These are phyloP conservation scores for Myotis planiceps DNA, from an alignment of 2,797 vertebrate genomes.

Conservation along the genomic window DNA sequence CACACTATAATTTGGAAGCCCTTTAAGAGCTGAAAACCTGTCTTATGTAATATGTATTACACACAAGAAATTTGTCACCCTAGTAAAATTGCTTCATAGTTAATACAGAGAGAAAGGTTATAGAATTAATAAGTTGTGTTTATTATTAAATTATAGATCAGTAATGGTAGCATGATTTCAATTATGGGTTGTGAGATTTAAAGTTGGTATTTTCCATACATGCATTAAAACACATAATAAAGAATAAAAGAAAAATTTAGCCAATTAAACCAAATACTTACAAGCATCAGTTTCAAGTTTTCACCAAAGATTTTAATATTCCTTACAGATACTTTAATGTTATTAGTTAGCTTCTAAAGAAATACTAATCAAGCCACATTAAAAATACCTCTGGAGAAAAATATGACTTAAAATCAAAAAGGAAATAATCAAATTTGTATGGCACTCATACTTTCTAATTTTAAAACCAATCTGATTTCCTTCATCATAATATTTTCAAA, in stretches of 20 bases:
- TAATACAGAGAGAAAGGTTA: not conserved
- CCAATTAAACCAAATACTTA: constrained; percentile 6
- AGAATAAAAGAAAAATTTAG: constrained; percentile 52
- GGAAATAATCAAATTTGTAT: not conserved
- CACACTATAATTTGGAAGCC: not conserved
- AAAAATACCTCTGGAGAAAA: not conserved
- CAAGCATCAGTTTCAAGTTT: constrained; percentile 39
- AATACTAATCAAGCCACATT: not conserved
- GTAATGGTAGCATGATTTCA: not conserved
- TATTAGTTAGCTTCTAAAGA: not conserved
- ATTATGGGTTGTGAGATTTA: not conserved
- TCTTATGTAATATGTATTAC: not conserved
- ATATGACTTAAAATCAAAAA: not conserved
- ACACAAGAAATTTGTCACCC: not conserved
- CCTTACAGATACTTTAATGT: not conserved
- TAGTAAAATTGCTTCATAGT: not conserved
- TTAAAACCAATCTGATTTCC: not conserved
- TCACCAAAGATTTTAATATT: constrained; percentile 41
- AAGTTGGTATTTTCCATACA: constrained; percentile 14
- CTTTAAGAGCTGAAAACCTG: not conserved
- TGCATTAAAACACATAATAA: constrained; percentile 34
- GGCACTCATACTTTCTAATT: not conserved
- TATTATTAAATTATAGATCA: not conserved
- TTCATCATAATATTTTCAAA: not conserved
- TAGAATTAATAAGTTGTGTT: not conserved